Evolutionary conservation across 2,113 vertebrate genomes (phyloP).

Genomic region (Erythrocebus patas): DNA sequence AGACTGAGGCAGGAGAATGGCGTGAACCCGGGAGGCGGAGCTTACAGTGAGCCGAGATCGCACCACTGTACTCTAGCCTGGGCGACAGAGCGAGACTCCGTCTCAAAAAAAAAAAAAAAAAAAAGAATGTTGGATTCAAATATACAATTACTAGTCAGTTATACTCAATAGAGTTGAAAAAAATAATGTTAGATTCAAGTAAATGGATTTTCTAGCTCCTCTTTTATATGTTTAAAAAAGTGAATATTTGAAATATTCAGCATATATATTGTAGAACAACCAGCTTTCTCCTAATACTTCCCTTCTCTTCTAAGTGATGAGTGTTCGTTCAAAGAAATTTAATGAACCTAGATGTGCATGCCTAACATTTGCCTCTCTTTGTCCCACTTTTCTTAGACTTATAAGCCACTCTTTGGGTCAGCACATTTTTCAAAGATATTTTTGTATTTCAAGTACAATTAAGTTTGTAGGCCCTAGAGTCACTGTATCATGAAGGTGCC

Average conservation of each 20-base stretch:
- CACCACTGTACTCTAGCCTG: too few relatives aligned
- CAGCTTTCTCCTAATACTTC: not conserved
- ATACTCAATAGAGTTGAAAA: not conserved
- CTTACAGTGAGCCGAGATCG: too few relatives aligned
- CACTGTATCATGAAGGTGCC: not conserved
- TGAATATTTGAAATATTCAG: not conserved
- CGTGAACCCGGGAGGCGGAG: too few relatives aligned
- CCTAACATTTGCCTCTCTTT: not conserved
- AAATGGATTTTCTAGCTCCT: not conserved
- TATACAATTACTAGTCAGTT: not conserved
- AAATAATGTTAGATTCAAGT: not conserved
- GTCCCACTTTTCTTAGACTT: not conserved
- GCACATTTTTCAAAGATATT: not conserved
- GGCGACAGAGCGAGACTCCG: too few relatives aligned
- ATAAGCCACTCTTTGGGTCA: not conserved
- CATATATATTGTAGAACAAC: not conserved
- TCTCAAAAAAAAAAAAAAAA: too few relatives aligned
- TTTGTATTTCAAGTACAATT: not conserved
- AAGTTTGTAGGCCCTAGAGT: not conserved
- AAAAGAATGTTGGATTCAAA: not conserved
- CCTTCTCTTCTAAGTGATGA: not conserved
- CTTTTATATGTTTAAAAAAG: slow-evolving; percentile 5
- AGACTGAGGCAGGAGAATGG: too few relatives aligned
- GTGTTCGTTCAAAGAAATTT: not conserved
- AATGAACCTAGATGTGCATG: not conserved